A percentile compares a stretch with the other conserved stretches of the same genome.
These are phyloP conservation scores for Etheostoma cragini DNA, from an alignment of 2,113 vertebrate genomes.

Conservation along the genomic window DNA sequence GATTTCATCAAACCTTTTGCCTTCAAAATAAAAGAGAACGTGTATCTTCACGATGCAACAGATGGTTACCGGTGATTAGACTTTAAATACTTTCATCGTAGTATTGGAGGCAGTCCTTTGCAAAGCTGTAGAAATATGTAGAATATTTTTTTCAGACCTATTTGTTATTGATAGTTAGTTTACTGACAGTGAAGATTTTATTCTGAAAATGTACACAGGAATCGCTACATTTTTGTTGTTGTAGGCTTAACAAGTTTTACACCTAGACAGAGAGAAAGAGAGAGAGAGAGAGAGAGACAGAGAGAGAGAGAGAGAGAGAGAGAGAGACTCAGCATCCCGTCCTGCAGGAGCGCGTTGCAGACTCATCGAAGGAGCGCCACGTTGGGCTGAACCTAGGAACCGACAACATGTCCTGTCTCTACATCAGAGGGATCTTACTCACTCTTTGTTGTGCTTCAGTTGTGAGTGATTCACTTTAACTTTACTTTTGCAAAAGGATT, in stretches of 20 bases:
- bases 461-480: slow-evolving; percentile 70
- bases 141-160: not conserved
- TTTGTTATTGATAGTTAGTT: not conserved
- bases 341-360: slow-evolving; percentile 13
- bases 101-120: fast-evolving
- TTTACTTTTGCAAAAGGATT: not conserved
- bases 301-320: no score
- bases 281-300: no score
- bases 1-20: not conserved
- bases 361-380: slow-evolving; percentile 5
- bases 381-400: not conserved
- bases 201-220: slow-evolving; percentile 39
- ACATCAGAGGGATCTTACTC: slow-evolving; percentile 59
- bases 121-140: not conserved
- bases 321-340: slow-evolving; percentile 28
- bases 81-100: fast-evolving
- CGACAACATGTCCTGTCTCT: slow-evolving; percentile 59
- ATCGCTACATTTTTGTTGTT: not conserved
- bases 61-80: not conserved
- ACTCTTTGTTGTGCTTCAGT: slow-evolving; percentile 54
- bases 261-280: not conserved
- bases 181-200: slow-evolving; percentile 16
- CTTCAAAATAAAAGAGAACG: slow-evolving; percentile 52
- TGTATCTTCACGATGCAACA: not conserved
- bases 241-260: fast-evolving